phyloP scores from a whole-genome alignment of 2,888 invertebrate species.

The Hanleya hanleyi region DNA sequence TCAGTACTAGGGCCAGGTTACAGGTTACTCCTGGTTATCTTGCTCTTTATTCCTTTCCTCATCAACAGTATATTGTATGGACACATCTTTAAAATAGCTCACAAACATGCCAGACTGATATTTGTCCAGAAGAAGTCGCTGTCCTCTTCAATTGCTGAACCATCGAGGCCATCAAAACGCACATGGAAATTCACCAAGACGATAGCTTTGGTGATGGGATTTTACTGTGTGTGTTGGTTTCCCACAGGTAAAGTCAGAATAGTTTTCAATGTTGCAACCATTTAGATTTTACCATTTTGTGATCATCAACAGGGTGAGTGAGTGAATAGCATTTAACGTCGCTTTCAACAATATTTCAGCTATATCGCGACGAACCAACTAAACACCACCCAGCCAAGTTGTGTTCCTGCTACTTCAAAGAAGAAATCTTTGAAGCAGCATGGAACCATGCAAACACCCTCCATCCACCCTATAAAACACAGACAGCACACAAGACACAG shows the following conservation, averaged over 20 bases:
- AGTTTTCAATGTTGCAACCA: too few species aligned
- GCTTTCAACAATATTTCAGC: too few species aligned
- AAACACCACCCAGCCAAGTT: too few species aligned
- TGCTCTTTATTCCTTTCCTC: not conserved
- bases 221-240: conserved; percentile 39
- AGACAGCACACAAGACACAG: too few species aligned
- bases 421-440: too few species aligned
- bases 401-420: too few species aligned
- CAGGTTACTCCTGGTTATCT: not conserved
- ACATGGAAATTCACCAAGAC: conserved; percentile 38
- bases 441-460: too few species aligned
- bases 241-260: conserved; percentile 38
- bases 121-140: not conserved
- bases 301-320: too few species aligned
- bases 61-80: not conserved
- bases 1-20: not conserved
- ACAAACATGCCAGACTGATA: not conserved
- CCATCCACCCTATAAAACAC: too few species aligned
- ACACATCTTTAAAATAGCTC: not conserved
- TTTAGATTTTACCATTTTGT: too few species aligned
- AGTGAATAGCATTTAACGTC: too few species aligned
- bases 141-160: not conserved
- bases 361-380: too few species aligned
- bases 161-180: not conserved
- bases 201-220: conserved; percentile 29